Evolutionary conservation across 2,797 vertebrate species (phyloP).

Genomic region (Pteronotus mesoamericanus): DNA sequence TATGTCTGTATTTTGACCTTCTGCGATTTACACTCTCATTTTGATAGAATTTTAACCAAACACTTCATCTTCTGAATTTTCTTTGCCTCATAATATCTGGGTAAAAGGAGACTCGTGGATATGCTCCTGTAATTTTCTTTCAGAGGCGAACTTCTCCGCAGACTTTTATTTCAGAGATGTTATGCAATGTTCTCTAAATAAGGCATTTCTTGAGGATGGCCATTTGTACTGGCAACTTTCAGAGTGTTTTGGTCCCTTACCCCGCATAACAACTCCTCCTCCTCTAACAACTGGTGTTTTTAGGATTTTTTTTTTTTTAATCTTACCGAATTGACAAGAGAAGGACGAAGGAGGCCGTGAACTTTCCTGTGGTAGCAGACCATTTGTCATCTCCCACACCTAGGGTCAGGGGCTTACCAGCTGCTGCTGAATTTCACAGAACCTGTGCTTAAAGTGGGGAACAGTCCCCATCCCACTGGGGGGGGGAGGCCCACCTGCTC

Average conservation of each 20-base stretch:
- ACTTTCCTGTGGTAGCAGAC: neutral
- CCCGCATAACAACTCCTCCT: neutral
- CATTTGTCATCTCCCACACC: neutral
- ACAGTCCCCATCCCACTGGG: neutral
- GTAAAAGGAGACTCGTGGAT: neutral
- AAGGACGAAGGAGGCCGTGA: neutral
- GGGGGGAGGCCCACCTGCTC: neutral
- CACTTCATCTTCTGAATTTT: slow-evolving; percentile 14
- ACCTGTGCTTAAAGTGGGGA: neutral
- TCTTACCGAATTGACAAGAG: neutral
- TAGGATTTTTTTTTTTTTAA: neutral
- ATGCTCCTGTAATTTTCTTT: slow-evolving; percentile 29
- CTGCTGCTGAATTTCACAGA: neutral
- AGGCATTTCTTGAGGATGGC: slow-evolving; percentile 39
- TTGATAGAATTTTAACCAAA: neutral
- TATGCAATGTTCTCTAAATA: slow-evolving; percentile 42
- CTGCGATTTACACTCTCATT: slow-evolving; percentile 27
- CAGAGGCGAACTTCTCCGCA: slow-evolving; percentile 4
- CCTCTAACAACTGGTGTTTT: neutral
- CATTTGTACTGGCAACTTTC: slow-evolving; percentile 35
- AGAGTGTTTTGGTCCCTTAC: slow-evolving; percentile 24
- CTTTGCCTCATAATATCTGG: neutral
- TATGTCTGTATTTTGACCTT: neutral
- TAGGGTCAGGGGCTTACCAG: neutral
- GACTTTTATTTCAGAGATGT: slow-evolving; percentile 42